phyloP scores from a whole-genome alignment of 2,797 vertebrate genomes.

The Etheostoma nigrum region DNA sequence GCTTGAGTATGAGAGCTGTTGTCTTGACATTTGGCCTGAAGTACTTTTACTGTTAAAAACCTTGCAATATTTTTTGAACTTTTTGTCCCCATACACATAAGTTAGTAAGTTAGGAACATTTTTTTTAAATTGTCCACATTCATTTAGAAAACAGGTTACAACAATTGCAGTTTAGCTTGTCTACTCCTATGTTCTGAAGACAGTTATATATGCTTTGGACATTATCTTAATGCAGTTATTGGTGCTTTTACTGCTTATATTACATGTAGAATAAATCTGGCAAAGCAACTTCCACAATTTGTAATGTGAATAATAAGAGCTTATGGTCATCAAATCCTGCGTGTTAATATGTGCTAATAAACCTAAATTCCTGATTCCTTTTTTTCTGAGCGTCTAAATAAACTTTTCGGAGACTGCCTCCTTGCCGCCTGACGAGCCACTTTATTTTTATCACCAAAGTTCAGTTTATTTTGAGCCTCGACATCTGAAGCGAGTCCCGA shows the following conservation, averaged over 20 bases:
- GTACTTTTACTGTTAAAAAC: neutral
- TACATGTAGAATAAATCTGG: neutral
- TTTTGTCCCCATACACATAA: neutral
- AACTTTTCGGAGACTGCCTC: constrained; percentile 58
- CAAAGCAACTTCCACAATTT: neutral
- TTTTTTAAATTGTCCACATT: neutral
- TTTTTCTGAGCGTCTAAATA: constrained; percentile 70
- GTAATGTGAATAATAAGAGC: neutral
- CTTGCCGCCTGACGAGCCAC: constrained; percentile 47
- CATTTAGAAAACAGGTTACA: neutral
- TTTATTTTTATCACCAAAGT: constrained; percentile 78
- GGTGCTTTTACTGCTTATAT: neutral
- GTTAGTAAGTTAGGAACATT: neutral
- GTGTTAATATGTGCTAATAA: constrained; percentile 53
- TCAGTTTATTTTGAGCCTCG: constrained; percentile 84
- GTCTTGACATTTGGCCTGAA: neutral
- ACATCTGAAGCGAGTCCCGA: constrained; percentile 78
- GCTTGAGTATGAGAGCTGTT: neutral
- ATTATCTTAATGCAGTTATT: neutral
- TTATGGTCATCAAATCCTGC: constrained; percentile 42
- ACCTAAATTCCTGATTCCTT: constrained; percentile 58
- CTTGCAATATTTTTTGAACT: neutral
- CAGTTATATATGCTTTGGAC: neutral
- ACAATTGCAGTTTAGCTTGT: neutral
- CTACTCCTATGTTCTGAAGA: neutral